phyloP scores from a whole-genome alignment of 2,888 invertebrate species.

The Stenoptilia bipunctidactyla region DNA sequence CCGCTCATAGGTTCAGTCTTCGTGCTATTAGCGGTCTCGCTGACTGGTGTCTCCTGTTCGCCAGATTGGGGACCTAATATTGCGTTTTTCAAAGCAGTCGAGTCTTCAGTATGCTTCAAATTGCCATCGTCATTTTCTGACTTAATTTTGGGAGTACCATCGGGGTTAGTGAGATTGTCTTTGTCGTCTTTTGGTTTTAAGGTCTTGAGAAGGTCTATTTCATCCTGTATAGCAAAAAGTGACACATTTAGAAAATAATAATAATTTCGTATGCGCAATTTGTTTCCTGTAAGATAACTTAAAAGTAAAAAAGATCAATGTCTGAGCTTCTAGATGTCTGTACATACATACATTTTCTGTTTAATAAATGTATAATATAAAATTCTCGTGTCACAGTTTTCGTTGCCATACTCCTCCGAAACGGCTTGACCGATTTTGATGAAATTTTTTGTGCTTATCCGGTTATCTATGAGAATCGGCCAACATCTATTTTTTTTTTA shows the following conservation, averaged over 20 bases:
- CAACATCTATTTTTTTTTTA: no score
- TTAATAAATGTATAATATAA: no score
- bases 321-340: no score
- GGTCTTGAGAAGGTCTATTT: constrained; percentile 77
- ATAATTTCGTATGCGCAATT: no score
- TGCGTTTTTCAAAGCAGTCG: constrained; percentile 56
- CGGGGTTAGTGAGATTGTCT: constrained; percentile 35
- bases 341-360: no score
- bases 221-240: no score
- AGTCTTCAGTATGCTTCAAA: constrained; percentile 56
- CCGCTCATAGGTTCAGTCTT: constrained; percentile 39
- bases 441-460: no score
- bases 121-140: constrained; percentile 41
- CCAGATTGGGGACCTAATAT: constrained; percentile 48
- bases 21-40: constrained; percentile 35
- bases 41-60: constrained; percentile 31
- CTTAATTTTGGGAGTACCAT: constrained; percentile 36
- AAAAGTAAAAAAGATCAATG: background rate
- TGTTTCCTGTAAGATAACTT: no score
- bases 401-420: no score
- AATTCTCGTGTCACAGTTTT: no score
- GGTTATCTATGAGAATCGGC: no score
- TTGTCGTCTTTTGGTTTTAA: constrained; percentile 76
- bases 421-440: no score
- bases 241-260: constrained; percentile 14